A percentile compares a stretch with the other conserved stretches of the same genome.
Conservation (phyloP, 64 coral and sea anemone species). For the Montipora capricornis region DNA sequence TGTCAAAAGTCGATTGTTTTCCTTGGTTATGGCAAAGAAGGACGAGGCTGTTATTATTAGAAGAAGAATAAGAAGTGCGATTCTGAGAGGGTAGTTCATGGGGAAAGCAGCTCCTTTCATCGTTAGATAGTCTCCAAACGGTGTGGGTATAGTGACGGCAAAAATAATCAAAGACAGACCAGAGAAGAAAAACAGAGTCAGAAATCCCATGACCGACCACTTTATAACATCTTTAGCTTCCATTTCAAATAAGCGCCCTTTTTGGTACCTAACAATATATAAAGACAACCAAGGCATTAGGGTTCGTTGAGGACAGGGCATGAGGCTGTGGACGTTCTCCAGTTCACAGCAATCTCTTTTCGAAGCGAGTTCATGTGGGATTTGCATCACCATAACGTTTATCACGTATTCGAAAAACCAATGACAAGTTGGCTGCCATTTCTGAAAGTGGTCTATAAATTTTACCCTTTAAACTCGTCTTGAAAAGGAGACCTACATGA, state of each 20-base stretch:
- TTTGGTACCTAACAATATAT: not conserved
- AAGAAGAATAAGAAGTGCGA: conserved; percentile 71
- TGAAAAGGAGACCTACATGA: too few species aligned
- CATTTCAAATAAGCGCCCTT: conserved; percentile 5
- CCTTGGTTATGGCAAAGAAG: conserved; percentile 73
- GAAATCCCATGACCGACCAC: conserved; percentile 78
- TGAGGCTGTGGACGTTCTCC: too few species aligned
- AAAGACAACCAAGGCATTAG: not conserved
- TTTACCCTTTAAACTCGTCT: too few species aligned
- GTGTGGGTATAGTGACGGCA: conserved; percentile 70
- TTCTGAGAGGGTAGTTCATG: conserved; percentile 52
- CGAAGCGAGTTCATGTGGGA: too few species aligned
- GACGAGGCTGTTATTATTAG: conserved; percentile 58
- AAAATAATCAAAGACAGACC: conserved; percentile 82
- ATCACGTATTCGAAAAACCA: too few species aligned
- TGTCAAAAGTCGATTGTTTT: conserved; percentile 88
- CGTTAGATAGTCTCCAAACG: conserved; percentile 89
- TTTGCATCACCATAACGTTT: too few species aligned
- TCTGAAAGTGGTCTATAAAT: too few species aligned
- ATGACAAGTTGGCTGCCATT: too few species aligned
- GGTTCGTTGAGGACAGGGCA: too few species aligned
- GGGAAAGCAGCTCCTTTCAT: conserved; percentile 71
- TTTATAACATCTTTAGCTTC: conserved; percentile 77
- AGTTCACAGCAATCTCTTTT: too few species aligned
- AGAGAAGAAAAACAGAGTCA: conserved; percentile 63